phyloP scores from a whole-genome alignment of 92 coral and sea anemone genomes.

The Actinostola sp. region DNA sequence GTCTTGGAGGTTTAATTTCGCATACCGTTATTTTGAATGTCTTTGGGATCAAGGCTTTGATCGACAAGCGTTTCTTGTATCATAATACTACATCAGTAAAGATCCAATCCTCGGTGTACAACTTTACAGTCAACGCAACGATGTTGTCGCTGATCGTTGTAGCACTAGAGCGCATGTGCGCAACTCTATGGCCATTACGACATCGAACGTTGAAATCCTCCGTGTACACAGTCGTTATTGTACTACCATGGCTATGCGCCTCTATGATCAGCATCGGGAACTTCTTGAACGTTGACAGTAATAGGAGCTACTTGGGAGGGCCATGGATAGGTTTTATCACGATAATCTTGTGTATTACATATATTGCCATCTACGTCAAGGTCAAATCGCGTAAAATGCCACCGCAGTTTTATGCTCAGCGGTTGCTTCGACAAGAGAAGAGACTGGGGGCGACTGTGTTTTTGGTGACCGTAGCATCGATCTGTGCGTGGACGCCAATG shows the following conservation, averaged over 20 bases:
- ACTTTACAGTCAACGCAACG: conserved; percentile 15
- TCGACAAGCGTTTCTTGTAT: conserved; percentile 9
- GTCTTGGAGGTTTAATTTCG: conserved; percentile 10
- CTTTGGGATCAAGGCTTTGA: conserved; percentile 10
- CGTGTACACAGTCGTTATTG: not conserved
- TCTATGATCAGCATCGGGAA: not conserved
- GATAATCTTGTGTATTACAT: not conserved
- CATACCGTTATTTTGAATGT: not conserved
- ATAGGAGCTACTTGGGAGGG: not conserved
- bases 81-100: not conserved
- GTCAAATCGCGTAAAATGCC: conserved; percentile 4
- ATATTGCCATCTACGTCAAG: conserved; percentile 12
- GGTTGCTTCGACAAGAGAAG: conserved; percentile 6
- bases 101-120: conserved; percentile 14
- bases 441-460: conserved; percentile 10
- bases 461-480: conserved; percentile 12
- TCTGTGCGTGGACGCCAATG: conserved; percentile 19
- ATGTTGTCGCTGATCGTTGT: conserved; percentile 17
- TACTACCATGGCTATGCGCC: not conserved
- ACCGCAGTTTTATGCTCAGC: not conserved
- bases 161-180: conserved; percentile 20
- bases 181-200: conserved; percentile 12
- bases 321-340: conserved; percentile 2
- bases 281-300: not conserved
- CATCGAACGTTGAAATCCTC: conserved; percentile 12